These are phyloP conservation scores for Chiloscyllium punctatum DNA, from an alignment of 2,797 vertebrate genomes.

Conservation along the genomic window DNA sequence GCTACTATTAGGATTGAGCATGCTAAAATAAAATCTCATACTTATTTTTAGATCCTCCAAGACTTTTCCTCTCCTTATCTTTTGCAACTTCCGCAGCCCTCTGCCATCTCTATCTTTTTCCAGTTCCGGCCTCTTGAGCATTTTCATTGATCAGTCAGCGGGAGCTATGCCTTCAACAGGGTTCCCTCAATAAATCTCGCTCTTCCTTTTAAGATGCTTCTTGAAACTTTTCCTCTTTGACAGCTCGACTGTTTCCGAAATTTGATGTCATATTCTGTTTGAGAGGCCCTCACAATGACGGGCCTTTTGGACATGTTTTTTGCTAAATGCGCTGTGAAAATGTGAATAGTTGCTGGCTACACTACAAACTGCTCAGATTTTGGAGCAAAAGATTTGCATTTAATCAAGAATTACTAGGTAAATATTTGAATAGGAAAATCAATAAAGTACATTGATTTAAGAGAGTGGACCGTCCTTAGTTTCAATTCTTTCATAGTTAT, in stretches of 20 bases:
- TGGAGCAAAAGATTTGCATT: neutral
- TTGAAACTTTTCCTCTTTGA: neutral
- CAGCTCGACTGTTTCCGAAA: neutral
- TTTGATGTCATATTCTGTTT: neutral
- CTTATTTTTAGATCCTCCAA: neutral
- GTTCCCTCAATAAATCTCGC: neutral
- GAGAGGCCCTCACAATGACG: neutral
- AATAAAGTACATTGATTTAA: neutral
- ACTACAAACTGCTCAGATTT: neutral
- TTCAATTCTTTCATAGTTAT: too few relatives aligned
- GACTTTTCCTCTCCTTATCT: neutral
- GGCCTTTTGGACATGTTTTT: neutral
- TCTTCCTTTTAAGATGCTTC: neutral
- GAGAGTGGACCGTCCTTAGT: neutral
- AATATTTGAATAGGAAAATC: neutral
- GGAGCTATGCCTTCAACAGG: too few relatives aligned
- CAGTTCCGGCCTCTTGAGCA: neutral
- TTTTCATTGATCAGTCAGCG: too few relatives aligned
- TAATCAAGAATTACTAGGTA: neutral
- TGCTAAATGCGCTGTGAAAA: neutral
- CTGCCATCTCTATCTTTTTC: neutral
- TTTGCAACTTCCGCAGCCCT: neutral
- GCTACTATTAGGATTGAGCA: neutral
- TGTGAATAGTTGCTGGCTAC: neutral
- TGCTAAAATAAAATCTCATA: neutral